Percentiles rank a stretch among this genome's conserved stretches.
phyloP scores from a whole-genome alignment of 2,113 vertebrate species.

The Silurus meridionalis region DNA sequence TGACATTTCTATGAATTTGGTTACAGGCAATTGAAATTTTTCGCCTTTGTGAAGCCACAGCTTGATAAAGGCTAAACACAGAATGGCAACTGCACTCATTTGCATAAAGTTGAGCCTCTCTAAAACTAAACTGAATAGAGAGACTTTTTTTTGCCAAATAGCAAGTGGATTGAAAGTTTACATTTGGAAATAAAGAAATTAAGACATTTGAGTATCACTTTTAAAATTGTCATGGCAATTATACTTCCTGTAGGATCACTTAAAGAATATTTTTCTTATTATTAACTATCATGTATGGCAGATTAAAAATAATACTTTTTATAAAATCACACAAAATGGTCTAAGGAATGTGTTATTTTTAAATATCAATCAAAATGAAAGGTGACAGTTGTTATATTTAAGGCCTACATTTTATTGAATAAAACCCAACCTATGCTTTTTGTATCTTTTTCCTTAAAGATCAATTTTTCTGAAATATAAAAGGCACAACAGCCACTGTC shows the following conservation, averaged over 20 bases:
- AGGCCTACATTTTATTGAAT: neutral
- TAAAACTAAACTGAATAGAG: neutral
- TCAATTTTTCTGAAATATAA: neutral
- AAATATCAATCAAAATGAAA: neutral
- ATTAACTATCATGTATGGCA: neutral
- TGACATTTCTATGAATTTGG: neutral
- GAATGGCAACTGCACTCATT: neutral
- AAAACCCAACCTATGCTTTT: neutral
- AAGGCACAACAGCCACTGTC: neutral
- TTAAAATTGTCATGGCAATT: conserved; percentile 5
- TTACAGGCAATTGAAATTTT: neutral
- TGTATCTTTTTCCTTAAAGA: neutral
- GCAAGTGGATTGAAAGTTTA: neutral
- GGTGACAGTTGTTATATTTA: neutral
- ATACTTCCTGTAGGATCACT: neutral
- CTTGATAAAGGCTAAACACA: neutral
- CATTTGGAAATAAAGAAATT: neutral
- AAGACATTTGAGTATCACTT: too few species aligned
- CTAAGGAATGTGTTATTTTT: neutral
- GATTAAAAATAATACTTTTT: neutral
- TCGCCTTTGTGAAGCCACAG: conserved; percentile 1
- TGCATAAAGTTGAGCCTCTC: neutral
- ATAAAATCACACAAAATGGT: neutral
- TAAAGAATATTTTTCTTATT: neutral
- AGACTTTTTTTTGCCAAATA: neutral